These are phyloP conservation scores for Hypocryptadius cinnamomeus DNA, from an alignment of 2,113 vertebrate species.

Conservation along the genomic window DNA sequence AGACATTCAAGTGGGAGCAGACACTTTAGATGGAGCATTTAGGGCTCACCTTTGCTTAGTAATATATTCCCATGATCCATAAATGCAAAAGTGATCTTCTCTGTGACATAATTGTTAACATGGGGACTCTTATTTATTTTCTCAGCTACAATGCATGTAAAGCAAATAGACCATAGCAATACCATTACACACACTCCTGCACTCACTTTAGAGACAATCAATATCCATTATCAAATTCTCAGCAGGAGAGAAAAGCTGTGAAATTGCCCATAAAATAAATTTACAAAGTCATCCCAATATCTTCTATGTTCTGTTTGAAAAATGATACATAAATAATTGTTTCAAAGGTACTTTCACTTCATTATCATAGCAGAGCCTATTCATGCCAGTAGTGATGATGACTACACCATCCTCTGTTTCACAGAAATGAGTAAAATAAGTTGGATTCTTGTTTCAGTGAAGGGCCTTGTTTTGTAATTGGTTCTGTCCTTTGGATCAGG, in stretches of 20 bases:
- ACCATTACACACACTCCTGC: constrained; percentile 55
- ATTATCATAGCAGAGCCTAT: background rate
- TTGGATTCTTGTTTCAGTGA: background rate
- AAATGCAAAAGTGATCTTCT: constrained; percentile 3
- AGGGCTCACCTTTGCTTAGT: background rate
- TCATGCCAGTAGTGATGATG: background rate
- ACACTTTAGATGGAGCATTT: background rate
- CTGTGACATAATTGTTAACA: constrained; percentile 41
- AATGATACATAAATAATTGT: constrained; percentile 6
- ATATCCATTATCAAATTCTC: constrained; percentile 63
- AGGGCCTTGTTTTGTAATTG: background rate
- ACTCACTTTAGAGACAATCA: constrained; percentile 55
- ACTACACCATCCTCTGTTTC: background rate
- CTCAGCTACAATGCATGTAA: constrained; percentile 39
- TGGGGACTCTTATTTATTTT: constrained; percentile 49
- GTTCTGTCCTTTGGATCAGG: background rate
- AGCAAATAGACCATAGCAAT: constrained; percentile 53
- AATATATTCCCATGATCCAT: background rate
- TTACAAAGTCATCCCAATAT: constrained; percentile 31
- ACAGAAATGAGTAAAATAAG: background rate
- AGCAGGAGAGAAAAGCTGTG: constrained; percentile 33
- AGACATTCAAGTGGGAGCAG: background rate
- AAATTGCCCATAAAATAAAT: constrained; percentile 59
- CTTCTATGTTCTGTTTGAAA: background rate
- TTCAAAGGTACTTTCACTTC: background rate